Evolutionary conservation across 2,797 vertebrate species (phyloP).

Genomic region (Pseudotriccus pelzelni): DNA sequence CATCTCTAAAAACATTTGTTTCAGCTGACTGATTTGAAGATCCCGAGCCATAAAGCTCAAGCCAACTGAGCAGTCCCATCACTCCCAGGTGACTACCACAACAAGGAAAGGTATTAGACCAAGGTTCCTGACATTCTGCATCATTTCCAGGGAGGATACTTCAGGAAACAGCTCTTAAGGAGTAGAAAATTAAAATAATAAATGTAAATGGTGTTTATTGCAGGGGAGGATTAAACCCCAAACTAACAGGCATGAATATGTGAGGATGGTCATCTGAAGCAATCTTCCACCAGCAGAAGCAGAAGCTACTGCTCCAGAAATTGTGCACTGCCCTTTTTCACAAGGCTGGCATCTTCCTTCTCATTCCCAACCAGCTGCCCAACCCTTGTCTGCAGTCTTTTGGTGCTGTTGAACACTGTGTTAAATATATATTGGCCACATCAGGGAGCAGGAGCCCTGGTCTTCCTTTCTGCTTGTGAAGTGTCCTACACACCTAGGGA

Average conservation of each 20-base stretch:
- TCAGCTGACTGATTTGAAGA: not conserved
- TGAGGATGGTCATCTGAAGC: not conserved
- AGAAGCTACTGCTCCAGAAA: not conserved
- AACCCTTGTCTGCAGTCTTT: rapidly evolving
- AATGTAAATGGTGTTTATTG: not conserved
- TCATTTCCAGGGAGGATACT: not conserved
- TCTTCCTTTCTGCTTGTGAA: not conserved
- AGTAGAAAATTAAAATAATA: not conserved
- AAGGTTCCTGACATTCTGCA: not conserved
- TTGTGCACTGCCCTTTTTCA: not conserved
- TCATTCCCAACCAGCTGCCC: not conserved
- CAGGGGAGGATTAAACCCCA: not conserved
- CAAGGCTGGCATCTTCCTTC: not conserved
- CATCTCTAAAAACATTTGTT: not conserved
- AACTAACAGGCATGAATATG: not conserved
- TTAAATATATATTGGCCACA: not conserved
- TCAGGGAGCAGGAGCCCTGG: not conserved
- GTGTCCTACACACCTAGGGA: not conserved
- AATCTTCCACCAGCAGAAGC: not conserved
- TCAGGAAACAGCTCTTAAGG: not conserved
- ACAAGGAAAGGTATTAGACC: not conserved
- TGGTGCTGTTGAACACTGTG: not conserved
- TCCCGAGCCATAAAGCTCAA: not conserved
- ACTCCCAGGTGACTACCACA: not conserved
- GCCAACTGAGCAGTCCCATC: not conserved